These are phyloP conservation scores for Harpegnathos saltator DNA, from an alignment of 1,140 invertebrate species.

Conservation along the genomic window DNA sequence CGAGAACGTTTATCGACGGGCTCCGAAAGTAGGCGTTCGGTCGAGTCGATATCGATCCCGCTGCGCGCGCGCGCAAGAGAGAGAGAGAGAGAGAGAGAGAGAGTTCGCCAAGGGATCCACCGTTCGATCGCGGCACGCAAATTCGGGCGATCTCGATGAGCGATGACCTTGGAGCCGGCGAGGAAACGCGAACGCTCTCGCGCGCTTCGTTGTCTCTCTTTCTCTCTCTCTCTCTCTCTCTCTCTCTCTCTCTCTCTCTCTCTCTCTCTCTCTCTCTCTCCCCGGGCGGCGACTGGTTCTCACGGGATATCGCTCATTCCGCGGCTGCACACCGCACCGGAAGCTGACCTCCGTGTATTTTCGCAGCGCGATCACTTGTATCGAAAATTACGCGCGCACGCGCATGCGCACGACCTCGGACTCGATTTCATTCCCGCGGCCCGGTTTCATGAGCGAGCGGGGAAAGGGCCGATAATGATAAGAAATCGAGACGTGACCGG, in stretches of 20 bases:
- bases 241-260: no score
- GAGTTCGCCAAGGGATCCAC: not conserved
- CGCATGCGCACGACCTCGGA: not conserved
- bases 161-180: conserved; percentile 38
- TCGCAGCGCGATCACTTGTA: conserved; percentile 13
- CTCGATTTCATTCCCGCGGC: not conserved
- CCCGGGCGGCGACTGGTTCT: conserved; percentile 19
- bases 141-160: conserved; percentile 29
- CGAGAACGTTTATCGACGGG: conserved; percentile 71
- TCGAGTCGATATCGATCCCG: conserved; percentile 66
- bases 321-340: conserved; percentile 31
- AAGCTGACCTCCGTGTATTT: conserved; percentile 48
- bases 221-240: no score
- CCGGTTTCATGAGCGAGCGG: not conserved
- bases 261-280: conserved; percentile 1
- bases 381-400: not conserved
- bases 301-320: conserved; percentile 52
- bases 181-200: conserved; percentile 33
- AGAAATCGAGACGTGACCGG: conserved; percentile 25
- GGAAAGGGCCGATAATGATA: conserved; percentile 20
- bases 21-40: conserved; percentile 66
- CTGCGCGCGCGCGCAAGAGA: conserved; percentile 7
- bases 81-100: no score
- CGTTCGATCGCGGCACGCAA: conserved; percentile 15
- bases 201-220: conserved; percentile 45